These are phyloP conservation scores for Machimus atricapillus DNA, from an alignment of 2,888 invertebrate genomes.

Conservation along the genomic window DNA sequence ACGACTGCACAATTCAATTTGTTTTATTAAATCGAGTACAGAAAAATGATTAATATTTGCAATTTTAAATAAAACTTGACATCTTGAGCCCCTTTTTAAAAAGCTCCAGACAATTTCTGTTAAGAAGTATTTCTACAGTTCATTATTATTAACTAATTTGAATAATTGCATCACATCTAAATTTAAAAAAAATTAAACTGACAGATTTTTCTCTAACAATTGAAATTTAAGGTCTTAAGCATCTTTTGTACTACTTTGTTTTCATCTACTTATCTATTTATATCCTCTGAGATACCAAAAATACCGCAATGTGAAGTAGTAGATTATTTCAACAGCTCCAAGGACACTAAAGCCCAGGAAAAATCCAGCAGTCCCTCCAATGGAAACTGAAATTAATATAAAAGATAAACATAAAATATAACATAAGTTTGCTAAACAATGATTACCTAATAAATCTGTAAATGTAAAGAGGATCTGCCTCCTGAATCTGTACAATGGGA, in stretches of 20 bases:
- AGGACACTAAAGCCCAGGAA: slow-evolving; percentile 81
- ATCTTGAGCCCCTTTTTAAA: no score
- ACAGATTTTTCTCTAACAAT: background rate
- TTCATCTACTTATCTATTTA: background rate
- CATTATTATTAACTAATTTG: background rate
- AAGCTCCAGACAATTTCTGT: background rate
- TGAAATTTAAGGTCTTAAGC: background rate
- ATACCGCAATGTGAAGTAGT: slow-evolving; percentile 72
- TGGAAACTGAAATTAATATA: slow-evolving; percentile 67
- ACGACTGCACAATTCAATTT: no score
- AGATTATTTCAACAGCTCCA: slow-evolving; percentile 77
- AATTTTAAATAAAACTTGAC: no score
- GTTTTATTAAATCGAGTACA: no score
- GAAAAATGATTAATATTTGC: no score
- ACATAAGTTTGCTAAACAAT: background rate
- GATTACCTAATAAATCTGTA: slow-evolving; percentile 59
- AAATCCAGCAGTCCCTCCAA: slow-evolving; percentile 81
- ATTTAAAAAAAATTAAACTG: background rate
- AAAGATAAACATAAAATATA: background rate
- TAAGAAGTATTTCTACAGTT: background rate
- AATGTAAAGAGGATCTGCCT: slow-evolving; percentile 59
- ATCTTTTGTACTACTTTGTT: background rate
- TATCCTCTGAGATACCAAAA: slow-evolving; percentile 66
- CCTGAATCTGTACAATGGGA: slow-evolving; percentile 55
- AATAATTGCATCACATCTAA: background rate